Evolutionary conservation across 2,113 vertebrate genomes (phyloP).

Genomic region (Pipa parva): DNA sequence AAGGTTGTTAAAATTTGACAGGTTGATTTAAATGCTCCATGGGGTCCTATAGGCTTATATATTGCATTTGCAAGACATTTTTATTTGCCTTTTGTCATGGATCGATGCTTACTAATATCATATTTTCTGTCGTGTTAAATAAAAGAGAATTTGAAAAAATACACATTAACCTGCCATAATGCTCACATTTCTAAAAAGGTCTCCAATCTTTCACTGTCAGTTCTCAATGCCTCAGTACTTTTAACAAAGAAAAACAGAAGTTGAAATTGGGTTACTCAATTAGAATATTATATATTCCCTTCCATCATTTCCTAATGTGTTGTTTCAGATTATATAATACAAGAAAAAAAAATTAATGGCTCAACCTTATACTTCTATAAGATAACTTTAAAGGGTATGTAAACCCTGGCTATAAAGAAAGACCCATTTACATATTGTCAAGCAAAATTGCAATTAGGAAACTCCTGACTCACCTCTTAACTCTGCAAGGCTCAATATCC

Average conservation of each 20-base stretch:
- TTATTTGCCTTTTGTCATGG: slow-evolving; percentile 14
- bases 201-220: neutral
- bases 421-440: no score
- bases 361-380: no score
- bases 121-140: slow-evolving; percentile 5
- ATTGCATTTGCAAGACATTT: neutral
- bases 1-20: neutral
- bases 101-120: slow-evolving; percentile 6
- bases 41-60: slow-evolving; percentile 4
- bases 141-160: neutral
- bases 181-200: slow-evolving; percentile 5
- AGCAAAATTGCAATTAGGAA: no score
- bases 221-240: neutral
- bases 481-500: no score
- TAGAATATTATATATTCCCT: neutral
- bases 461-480: no score
- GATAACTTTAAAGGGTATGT: no score
- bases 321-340: no score
- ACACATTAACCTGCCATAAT: neutral
- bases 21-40: neutral
- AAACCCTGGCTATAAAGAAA: no score
- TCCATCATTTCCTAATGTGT: neutral
- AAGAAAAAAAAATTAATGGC: no score
- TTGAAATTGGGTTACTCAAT: neutral
- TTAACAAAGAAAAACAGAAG: neutral